Conservation (phyloP, 2,888 invertebrate species). For the Vanessa cardui region DNA sequence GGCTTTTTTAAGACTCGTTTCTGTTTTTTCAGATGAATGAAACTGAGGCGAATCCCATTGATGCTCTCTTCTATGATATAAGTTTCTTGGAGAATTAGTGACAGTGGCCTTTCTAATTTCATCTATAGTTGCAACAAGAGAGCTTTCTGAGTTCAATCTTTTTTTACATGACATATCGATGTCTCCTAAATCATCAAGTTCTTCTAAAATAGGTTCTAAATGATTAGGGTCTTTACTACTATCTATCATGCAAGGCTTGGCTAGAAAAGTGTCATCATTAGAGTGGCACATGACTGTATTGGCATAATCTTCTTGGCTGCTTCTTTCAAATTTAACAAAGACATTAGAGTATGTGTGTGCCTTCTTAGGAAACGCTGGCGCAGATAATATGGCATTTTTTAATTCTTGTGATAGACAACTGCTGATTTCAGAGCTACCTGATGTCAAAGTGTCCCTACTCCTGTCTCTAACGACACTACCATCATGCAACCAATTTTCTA, state of each 20-base stretch:
- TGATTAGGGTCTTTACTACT: slow-evolving; percentile 77
- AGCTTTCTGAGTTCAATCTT: slow-evolving; percentile 79
- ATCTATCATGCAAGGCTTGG: slow-evolving; percentile 82
- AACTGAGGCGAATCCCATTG: slow-evolving; percentile 75
- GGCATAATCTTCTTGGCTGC: slow-evolving; percentile 75
- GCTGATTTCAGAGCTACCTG: slow-evolving; percentile 82
- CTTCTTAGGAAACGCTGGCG: slow-evolving; percentile 74
- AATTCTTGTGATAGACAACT: slow-evolving; percentile 76
- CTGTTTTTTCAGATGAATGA: slow-evolving; percentile 60
- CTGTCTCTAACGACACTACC: slow-evolving; percentile 84
- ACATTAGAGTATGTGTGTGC: slow-evolving; percentile 76
- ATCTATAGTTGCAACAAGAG: slow-evolving; percentile 85
- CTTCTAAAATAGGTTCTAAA: slow-evolving; percentile 82
- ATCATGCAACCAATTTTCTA: slow-evolving; percentile 85
- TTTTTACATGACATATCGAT: slow-evolving; percentile 68
- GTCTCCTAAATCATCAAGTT: slow-evolving; percentile 81
- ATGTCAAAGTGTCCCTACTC: slow-evolving; percentile 81
- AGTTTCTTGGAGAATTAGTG: slow-evolving; percentile 81
- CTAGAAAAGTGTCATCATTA: slow-evolving; percentile 76
- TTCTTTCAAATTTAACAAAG: slow-evolving; percentile 72
- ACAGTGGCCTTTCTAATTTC: slow-evolving; percentile 83
- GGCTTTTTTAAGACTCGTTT: slow-evolving; percentile 66
- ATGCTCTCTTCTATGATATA: slow-evolving; percentile 80
- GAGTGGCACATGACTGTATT: slow-evolving; percentile 79
- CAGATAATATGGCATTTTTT: slow-evolving; percentile 70